Evolutionary conservation across 2,797 vertebrate genomes (phyloP).

Genomic region (Mallotus villosus): DNA sequence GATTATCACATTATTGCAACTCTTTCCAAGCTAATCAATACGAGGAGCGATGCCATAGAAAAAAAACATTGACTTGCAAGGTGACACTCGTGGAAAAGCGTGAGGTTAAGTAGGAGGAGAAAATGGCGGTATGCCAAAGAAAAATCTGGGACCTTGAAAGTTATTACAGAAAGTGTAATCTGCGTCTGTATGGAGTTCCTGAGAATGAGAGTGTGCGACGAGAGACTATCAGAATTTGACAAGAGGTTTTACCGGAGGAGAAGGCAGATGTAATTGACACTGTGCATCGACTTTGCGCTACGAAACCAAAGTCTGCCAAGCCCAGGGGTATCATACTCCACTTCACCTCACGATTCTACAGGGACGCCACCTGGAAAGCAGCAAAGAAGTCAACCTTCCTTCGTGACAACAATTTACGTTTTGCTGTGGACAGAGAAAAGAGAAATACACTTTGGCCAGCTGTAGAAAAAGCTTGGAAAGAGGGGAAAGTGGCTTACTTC

Average conservation of each 20-base stretch:
- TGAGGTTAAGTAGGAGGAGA: neutral
- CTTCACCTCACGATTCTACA: neutral
- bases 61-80: neutral
- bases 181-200: neutral
- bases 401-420: neutral
- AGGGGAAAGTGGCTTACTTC: no score
- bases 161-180: neutral
- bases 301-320: neutral
- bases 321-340: neutral
- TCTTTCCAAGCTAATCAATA: no score
- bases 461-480: no score
- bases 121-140: neutral
- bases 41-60: no score
- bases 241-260: neutral
- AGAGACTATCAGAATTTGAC: neutral
- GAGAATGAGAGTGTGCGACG: neutral
- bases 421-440: neutral
- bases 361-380: conserved; percentile 9
- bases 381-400: conserved; percentile 3
- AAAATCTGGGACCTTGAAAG: conserved; percentile 4
- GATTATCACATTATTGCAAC: no score
- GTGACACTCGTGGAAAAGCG: neutral
- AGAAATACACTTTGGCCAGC: neutral
- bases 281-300: neutral
- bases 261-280: neutral